phyloP scores from a whole-genome alignment of 2,888 invertebrate species.

The Oegoconia quadripuncta region DNA sequence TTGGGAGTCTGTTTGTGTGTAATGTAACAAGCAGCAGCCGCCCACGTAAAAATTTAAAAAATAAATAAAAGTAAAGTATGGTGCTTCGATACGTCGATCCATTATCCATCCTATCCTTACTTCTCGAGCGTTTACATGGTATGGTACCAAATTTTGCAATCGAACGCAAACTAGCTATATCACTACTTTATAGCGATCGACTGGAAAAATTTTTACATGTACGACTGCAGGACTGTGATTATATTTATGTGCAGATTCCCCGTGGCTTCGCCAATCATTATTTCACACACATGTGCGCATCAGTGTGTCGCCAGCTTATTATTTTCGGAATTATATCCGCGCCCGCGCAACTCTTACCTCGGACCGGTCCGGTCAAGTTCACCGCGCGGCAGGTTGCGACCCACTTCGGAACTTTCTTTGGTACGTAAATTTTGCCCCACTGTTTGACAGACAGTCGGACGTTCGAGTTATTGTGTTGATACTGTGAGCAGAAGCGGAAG shows the following conservation, averaged over 20 bases:
- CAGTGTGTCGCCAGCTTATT: conserved; percentile 32
- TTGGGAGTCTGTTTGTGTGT: no score
- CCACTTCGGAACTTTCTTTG: conserved; percentile 62
- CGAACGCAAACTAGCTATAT: no score
- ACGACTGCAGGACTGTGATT: not conserved
- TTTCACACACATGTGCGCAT: not conserved
- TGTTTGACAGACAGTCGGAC: conserved; percentile 33
- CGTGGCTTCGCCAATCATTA: no score
- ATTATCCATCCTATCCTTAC: no score
- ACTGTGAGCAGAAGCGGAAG: not conserved
- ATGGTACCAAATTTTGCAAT: no score
- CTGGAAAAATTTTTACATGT: no score
- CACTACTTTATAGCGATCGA: no score
- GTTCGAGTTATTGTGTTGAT: conserved; percentile 6
- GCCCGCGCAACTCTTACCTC: conserved; percentile 13
- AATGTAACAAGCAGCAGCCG: no score
- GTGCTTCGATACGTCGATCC: no score
- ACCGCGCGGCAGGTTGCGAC: conserved; percentile 64
- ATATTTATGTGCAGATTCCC: not conserved
- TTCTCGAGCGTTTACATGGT: no score
- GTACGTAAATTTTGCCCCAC: conserved; percentile 42
- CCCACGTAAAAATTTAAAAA: no score
- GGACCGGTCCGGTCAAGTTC: conserved; percentile 56
- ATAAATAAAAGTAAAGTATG: no score
- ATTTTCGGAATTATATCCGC: conserved; percentile 41